Evolutionary conservation across 2,888 invertebrate genomes (phyloP).

Genomic region (Beris morrisii): DNA sequence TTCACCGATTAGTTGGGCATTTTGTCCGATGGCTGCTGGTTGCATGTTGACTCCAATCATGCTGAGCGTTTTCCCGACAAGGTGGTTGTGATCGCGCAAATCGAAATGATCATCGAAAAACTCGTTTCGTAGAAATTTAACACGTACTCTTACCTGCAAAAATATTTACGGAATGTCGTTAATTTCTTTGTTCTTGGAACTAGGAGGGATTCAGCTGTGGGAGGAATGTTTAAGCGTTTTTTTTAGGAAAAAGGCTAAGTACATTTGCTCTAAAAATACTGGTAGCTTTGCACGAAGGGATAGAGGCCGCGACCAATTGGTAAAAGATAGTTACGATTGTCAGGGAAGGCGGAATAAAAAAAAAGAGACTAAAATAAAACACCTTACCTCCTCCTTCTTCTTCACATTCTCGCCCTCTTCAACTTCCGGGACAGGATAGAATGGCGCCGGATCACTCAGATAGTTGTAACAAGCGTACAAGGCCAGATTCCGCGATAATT

Average conservation of each 20-base stretch:
- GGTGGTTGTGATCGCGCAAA: constrained; percentile 67
- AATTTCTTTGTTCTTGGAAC: no score
- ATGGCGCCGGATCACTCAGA: constrained; percentile 57
- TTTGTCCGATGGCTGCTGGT: constrained; percentile 56
- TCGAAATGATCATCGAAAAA: constrained; percentile 91
- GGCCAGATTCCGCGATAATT: constrained; percentile 68
- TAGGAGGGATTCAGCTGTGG: no score
- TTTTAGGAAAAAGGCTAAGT: no score
- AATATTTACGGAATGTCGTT: not conserved
- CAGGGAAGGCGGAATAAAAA: no score
- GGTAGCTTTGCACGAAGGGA: no score
- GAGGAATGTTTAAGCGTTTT: no score
- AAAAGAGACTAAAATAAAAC: no score
- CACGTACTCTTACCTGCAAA: constrained; percentile 68
- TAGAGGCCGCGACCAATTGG: no score
- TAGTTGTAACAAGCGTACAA: constrained; percentile 77
- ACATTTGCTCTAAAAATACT: no score
- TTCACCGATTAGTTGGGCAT: constrained; percentile 68
- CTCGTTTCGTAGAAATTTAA: constrained; percentile 77
- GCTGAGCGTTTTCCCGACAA: constrained; percentile 82
- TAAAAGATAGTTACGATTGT: no score
- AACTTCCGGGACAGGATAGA: constrained; percentile 37
- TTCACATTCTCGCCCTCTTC: constrained; percentile 54
- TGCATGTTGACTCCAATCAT: constrained; percentile 59
- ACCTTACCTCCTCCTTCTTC: constrained; percentile 37